These are phyloP conservation scores for Heliconius aoede DNA, from an alignment of 2,888 invertebrate species.

Conservation along the genomic window DNA sequence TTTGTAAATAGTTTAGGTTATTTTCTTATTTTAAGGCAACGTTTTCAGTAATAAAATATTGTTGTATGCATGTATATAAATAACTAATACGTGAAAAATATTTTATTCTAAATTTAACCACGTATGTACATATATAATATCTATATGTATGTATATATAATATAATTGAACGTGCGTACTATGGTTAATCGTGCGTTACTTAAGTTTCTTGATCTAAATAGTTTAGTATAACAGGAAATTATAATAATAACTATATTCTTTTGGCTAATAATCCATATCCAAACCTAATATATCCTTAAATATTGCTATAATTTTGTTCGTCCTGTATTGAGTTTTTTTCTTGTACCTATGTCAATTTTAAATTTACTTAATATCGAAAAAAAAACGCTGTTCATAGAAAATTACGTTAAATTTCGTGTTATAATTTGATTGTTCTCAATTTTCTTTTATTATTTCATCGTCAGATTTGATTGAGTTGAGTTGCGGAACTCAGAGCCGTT, in stretches of 20 bases:
- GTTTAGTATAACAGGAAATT: background rate
- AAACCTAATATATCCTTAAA: constrained; percentile 31
- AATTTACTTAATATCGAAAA: no score
- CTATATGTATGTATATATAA: no score
- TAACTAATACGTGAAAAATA: background rate
- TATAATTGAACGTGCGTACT: background rate
- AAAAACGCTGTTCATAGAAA: no score
- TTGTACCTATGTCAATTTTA: background rate
- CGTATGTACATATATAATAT: no score
- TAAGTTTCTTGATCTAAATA: background rate
- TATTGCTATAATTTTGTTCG: constrained; percentile 3
- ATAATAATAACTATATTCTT: constrained; percentile 30
- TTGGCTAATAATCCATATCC: constrained; percentile 34
- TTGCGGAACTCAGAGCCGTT: no score
- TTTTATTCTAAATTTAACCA: background rate
- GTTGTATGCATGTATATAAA: no score
- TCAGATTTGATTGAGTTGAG: no score
- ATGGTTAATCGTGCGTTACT: background rate
- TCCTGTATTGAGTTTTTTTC: constrained; percentile 20
- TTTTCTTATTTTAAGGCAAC: background rate
- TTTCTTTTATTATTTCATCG: no score
- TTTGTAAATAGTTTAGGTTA: background rate
- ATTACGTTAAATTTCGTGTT: no score
- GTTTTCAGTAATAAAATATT: no score
- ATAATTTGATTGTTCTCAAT: no score